Percentiles rank a stretch among this genome's conserved stretches.
Conservation (phyloP, 1,140 invertebrate species). For the Zaprionus capensis region DNA sequence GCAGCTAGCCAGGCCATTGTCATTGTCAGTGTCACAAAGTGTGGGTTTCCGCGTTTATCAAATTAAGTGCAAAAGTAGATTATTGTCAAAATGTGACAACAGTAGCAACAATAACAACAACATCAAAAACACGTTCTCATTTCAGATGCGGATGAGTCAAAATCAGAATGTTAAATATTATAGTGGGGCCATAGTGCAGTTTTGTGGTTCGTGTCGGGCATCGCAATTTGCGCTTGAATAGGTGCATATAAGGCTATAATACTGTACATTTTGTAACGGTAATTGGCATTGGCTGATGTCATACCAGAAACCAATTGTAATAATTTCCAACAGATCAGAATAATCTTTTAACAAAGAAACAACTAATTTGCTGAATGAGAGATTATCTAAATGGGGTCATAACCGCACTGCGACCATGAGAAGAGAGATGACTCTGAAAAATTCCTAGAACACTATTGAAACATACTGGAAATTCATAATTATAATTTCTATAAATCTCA, state of each 20-base stretch:
- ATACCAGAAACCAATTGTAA: conserved; percentile 25
- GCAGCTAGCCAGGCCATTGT: background rate
- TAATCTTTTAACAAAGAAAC: background rate
- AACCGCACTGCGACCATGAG: background rate
- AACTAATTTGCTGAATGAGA: background rate
- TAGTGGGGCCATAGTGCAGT: conserved; percentile 29
- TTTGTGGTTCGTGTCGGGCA: conserved; percentile 20
- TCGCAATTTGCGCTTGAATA: conserved; percentile 12
- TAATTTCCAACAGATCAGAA: background rate
- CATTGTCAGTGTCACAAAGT: conserved; percentile 40
- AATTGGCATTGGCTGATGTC: conserved; percentile 41
- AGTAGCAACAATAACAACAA: conserved; percentile 23
- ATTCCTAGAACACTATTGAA: background rate
- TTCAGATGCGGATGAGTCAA: conserved; percentile 26
- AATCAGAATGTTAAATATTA: conserved; percentile 25
- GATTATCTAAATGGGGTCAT: conserved; percentile 7
- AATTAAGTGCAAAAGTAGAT: conserved; percentile 66
- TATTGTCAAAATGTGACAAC: conserved; percentile 64
- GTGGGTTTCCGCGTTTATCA: conserved; percentile 50
- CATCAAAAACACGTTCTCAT: conserved; percentile 14
- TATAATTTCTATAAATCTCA: background rate
- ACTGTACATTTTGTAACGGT: conserved; percentile 3
- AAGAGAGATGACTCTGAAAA: background rate
- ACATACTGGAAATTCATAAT: background rate
- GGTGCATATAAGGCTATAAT: conserved; percentile 25